Evolutionary conservation across 2,113 vertebrate species (phyloP), one percentile per base, ranked within the genome.

Genomic region (Cacatua alba): DNA sequence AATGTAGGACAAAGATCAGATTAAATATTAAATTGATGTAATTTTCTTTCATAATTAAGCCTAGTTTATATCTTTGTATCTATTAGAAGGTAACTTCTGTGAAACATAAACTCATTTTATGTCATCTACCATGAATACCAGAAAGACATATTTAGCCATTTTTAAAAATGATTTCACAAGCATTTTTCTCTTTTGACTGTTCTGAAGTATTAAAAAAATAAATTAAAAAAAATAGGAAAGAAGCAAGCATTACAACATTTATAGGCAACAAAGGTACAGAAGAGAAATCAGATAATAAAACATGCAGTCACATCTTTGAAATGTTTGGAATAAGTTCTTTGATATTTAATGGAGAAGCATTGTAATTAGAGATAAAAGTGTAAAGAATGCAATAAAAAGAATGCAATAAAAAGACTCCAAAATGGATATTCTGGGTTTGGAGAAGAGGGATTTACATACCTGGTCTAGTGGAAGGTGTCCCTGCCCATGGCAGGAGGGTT

Each of bases 401-500:
- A 51, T 2, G 3, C 11, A 7, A 31, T 59, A 60, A 67, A 62
- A 16, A 49, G 7, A 44, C 39, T 46, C 41, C 39, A 25, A 52
- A 14, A 35, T 2, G 17, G 19, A 49, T 37, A 6, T 51, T 72
- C 11, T 28, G 29, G 33, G 11, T 69, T 74, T 91, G 55, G 15
- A 51, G 21, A 57, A 63, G 24, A 87, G 15, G 5, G 12, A 29
- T 53, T 86, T 43, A 2, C 26, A 9, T 29, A 18, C 25, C 9
- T 76, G 6, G 11, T 31, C 11, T 31, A 37, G 35, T 17, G 21
- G 17, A n/a, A 51, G 4, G 11, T 74, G 24, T 31, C 17, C 16
- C 10, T 60, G 12, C 7, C 16, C n/a, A n/a, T 43, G 31, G 18
- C 57, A 0, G 0, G 4, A 11, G 3, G 2, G 8, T 17, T 65